Evolutionary conservation across 2,797 vertebrate genomes (phyloP).

Genomic region (Alca torda): DNA sequence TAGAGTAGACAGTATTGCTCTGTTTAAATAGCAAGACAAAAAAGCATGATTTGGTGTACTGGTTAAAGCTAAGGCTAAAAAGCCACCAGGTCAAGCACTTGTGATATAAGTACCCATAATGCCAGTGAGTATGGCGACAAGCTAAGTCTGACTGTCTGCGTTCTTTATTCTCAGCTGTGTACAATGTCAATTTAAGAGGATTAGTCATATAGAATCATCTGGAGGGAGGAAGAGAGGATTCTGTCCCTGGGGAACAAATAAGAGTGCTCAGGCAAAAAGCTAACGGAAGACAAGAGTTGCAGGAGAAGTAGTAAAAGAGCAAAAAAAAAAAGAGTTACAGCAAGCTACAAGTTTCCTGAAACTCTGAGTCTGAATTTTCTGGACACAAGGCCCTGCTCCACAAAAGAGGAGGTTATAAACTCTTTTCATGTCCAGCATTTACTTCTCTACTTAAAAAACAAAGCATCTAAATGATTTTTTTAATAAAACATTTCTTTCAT

Average conservation of each 20-base stretch:
- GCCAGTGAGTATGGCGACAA: neutral
- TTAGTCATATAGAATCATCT: neutral
- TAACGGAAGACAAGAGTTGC: neutral
- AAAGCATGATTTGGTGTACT: neutral
- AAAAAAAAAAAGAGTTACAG: neutral
- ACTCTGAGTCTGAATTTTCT: neutral
- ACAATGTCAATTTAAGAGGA: neutral
- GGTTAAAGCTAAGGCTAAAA: neutral
- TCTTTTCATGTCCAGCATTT: neutral
- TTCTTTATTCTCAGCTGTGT: neutral
- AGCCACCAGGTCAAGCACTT: neutral
- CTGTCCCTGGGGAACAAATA: neutral
- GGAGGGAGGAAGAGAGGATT: neutral
- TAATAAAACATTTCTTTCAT: neutral
- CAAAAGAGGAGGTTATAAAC: neutral
- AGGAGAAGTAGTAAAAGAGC: neutral
- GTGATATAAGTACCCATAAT: neutral
- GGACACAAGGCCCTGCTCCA: neutral
- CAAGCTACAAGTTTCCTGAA: neutral
- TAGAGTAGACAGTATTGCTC: neutral
- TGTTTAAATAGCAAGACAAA: neutral
- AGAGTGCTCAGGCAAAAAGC: neutral
- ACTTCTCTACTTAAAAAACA: neutral
- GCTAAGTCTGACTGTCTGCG: neutral
- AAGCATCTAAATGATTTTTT: neutral